Conservation (phyloP, 2,797 vertebrate species). For the Urocyon cinereoargenteus region DNA sequence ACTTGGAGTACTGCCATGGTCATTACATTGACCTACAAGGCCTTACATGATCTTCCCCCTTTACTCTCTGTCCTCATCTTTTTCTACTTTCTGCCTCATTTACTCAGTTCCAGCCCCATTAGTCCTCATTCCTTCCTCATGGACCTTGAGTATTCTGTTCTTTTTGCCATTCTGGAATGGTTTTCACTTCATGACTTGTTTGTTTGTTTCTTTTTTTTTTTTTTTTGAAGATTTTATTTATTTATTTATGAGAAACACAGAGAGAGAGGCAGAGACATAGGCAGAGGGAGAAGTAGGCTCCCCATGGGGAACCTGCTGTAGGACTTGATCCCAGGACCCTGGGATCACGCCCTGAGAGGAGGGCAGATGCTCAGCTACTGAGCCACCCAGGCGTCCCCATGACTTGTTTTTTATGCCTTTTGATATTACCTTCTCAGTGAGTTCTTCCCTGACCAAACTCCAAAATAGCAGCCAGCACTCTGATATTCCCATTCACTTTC, state of each 20-base stretch:
- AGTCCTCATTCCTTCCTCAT: not conserved
- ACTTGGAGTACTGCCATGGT: not conserved
- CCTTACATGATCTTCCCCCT: not conserved
- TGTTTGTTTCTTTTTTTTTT: too few species aligned
- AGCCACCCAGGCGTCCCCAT: not conserved
- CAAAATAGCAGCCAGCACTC: not conserved
- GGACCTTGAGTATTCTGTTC: not conserved
- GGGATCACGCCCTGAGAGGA: too few species aligned
- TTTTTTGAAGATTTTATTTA: too few species aligned
- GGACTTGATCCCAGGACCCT: too few species aligned
- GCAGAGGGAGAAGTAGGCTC: too few species aligned
- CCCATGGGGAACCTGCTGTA: too few species aligned
- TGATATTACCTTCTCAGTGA: not conserved
- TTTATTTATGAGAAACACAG: too few species aligned
- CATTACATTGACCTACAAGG: not conserved
- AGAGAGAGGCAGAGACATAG: too few species aligned
- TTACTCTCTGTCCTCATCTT: not conserved
- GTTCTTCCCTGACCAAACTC: not conserved
- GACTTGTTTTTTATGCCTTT: not conserved
- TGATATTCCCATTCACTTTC: not conserved
- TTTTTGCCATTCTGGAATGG: not conserved
- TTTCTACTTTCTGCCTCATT: not conserved
- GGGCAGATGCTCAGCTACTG: too few species aligned
- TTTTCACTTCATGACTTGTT: not conserved
- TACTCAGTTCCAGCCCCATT: not conserved